Base-by-base conservation (phyloP, 2,113 vertebrate genomes). In the Pongo abelii region DNA sequence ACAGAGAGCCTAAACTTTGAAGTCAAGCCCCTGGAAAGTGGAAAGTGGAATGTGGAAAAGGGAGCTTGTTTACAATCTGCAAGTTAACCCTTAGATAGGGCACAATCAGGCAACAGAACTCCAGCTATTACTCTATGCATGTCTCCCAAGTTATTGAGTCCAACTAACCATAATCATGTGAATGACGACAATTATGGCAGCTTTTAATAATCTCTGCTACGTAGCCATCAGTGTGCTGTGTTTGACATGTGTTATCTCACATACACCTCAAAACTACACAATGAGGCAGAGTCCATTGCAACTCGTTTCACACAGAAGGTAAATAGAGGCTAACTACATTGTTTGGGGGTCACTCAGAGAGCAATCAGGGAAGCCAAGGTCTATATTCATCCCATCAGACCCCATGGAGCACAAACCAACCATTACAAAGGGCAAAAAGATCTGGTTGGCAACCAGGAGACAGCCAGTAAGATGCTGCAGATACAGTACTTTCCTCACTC, bases 1-100 rank as follows among this genome's bases (percentile, higher is more conserved):
- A 1, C 9, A 75, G 57, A 91, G 57, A 88, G 48, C 38, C n/a
- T 88, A 38, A 69, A 89, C 89, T 95, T 96, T 95, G 96, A 95
- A 97, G 89, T 92, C 38, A 14, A 8, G 89, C 35, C 70, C 50
- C 40, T 89, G 67, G 43, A 95, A 75, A 95, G 16, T 48, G 6
- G 23, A 64, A 64, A 64, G 61, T 89, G 67, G 43, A 95, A 75
- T 84, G 9, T 48, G 6, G 27, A 83, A 94, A 30, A 27, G 38
- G 43, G 35, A 70, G 38, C 14, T 85, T 74, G 8, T 50, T 80
- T n/a, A 50, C 23, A 32, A 40, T 91, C 69, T 92, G 48, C 30
- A 70, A 52, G 61, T 89, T 95, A 97, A 95, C 81, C 46, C 81
- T 96, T 92, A 38, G 1, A 8, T 35, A 13, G 46, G 40, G 13